A percentile compares a stretch with the other conserved stretches of the same genome.
phyloP scores from a whole-genome alignment of 2,888 invertebrate species.

The Phoenoteleia sp. region DNA sequence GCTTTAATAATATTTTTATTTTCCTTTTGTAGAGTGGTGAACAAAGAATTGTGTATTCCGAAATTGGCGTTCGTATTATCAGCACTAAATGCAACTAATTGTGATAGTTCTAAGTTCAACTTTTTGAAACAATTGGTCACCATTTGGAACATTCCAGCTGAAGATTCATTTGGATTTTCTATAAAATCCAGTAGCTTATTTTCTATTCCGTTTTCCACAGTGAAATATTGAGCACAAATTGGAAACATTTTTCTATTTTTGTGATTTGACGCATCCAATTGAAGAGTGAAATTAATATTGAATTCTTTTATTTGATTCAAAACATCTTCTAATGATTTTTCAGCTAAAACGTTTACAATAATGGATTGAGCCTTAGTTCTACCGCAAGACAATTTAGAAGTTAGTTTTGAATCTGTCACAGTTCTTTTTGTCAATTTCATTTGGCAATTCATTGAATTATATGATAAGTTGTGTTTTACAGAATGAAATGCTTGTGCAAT shows the following conservation, averaged over 20 bases:
- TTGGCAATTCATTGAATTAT: constrained; percentile 4
- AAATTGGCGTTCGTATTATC: neutral
- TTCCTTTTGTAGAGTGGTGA: neutral
- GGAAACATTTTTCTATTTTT: neutral
- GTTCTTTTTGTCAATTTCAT: constrained; percentile 4
- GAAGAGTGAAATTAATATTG: neutral
- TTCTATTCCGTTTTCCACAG: neutral
- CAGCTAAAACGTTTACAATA: neutral
- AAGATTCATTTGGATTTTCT: too few species aligned
- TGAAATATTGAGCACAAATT: constrained; percentile 14
- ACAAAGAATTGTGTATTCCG: neutral
- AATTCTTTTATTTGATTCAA: neutral
- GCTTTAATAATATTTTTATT: neutral
- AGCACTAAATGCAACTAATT: neutral
- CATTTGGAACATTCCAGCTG: neutral
- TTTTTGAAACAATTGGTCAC: constrained; percentile 2
- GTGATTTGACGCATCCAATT: neutral
- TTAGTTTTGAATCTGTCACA: constrained; percentile 12
- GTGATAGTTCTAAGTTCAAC: too few species aligned
- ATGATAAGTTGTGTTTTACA: constrained; percentile 12
- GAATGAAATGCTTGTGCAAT: constrained; percentile 1
- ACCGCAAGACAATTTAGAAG: constrained; percentile 4
- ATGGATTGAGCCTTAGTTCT: constrained; percentile 14
- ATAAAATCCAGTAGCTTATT: neutral
- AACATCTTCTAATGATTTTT: neutral